These are phyloP conservation scores for Leucopsar rothschildi DNA, from an alignment of 2,113 vertebrate genomes.

Conservation along the genomic window DNA sequence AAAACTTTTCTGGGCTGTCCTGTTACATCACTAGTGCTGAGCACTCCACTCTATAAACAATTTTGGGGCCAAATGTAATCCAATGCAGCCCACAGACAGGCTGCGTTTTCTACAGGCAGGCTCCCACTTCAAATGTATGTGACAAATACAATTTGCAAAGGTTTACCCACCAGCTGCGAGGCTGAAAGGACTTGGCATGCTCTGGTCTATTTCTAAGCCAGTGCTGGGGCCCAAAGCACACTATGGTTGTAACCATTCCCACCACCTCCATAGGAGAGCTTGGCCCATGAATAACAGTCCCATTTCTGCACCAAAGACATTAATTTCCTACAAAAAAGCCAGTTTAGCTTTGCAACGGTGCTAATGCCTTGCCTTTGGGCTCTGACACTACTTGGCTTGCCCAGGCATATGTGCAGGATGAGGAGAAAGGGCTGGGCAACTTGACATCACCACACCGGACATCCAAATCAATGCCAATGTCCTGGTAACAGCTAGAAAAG, in stretches of 20 bases:
- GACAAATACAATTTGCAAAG: not conserved
- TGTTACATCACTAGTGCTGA: not conserved
- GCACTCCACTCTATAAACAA: accelerated
- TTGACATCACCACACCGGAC: not conserved
- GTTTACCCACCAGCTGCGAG: not conserved
- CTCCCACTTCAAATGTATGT: not conserved
- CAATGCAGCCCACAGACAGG: not conserved
- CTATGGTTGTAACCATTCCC: not conserved
- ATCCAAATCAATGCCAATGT: not conserved
- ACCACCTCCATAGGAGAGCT: not conserved
- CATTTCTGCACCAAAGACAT: not conserved
- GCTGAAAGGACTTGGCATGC: accelerated
- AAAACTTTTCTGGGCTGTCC: not conserved
- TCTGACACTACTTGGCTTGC: not conserved
- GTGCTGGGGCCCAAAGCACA: not conserved
- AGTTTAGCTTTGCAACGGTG: not conserved
- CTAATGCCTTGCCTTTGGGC: not conserved
- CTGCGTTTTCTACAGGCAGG: not conserved
- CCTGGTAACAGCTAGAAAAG: accelerated
- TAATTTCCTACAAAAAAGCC: not conserved
- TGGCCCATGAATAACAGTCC: accelerated
- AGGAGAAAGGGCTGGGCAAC: not conserved
- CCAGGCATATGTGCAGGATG: not conserved
- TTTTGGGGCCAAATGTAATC: not conserved
- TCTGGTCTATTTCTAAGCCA: not conserved